A percentile compares a stretch with the other conserved stretches of the same genome.
Conservation (phyloP, 2,888 invertebrate genomes). For the Tricholauxania praeusta region DNA sequence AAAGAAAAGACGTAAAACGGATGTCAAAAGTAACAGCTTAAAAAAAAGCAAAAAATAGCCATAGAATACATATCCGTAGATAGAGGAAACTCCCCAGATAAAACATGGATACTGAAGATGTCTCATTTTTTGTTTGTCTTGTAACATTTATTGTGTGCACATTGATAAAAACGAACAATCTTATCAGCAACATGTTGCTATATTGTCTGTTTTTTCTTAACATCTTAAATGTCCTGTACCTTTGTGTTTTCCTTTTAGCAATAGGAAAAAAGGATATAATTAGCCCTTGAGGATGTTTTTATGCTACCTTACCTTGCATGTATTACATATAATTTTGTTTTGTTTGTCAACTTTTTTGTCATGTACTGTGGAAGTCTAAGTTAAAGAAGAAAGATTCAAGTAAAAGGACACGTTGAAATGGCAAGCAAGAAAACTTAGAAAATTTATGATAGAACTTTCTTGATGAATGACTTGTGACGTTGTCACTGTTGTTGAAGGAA, state of each 20-base stretch:
- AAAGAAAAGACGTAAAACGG: no score
- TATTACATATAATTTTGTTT: background rate
- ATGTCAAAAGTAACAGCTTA: no score
- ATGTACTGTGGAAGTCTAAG: background rate
- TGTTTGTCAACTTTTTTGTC: no score
- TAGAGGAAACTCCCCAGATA: no score
- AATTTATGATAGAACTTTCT: constrained; percentile 38
- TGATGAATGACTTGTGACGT: constrained; percentile 37
- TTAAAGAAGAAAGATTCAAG: background rate
- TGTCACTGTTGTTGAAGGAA: no score
- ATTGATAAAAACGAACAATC: background rate
- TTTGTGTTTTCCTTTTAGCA: background rate
- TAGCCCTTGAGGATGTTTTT: constrained; percentile 7
- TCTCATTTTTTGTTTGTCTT: no score
- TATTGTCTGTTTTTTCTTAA: background rate
- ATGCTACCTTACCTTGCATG: background rate
- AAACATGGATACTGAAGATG: no score
- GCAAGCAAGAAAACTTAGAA: background rate
- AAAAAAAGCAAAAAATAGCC: no score
- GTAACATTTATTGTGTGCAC: background rate
- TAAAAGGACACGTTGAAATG: background rate
- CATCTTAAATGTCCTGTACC: background rate
- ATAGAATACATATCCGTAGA: no score
- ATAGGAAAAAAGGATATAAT: constrained; percentile 18
- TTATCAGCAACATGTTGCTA: background rate